Evolutionary conservation across 2,113 vertebrate genomes (phyloP), one percentile per base, ranked within the genome.

Genomic region (Anseranas semipalmata): DNA sequence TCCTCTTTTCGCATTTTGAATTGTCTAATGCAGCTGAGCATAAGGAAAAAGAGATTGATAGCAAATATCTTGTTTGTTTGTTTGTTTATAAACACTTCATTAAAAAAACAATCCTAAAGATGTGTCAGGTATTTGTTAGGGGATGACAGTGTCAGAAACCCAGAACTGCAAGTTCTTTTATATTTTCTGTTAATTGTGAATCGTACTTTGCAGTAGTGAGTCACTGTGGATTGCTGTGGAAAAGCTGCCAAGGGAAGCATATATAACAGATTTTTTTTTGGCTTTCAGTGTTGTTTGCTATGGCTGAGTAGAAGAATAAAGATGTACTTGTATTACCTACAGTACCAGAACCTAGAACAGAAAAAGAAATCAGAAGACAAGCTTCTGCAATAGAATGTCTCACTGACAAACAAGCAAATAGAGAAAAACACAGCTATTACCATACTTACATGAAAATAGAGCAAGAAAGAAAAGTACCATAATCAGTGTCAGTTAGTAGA

Each of bases 141-240:
- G 41, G 25, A 66, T 62, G 32, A 60, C 10, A 46, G 48, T 50
- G 53, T 39, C 35, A 79, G 86, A 87, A 87, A n/a, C 30, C 30
- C 68, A 75, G 67, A 74, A 73, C 71, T 96, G 75, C 75, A 63
- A 85, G 50, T 91, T 94, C 33, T 66, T 77, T 88, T 91, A 9
- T 80, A 35, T 83, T 85, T 97, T 92, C 60, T 91, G 35, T 87
- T 96, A 68, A 80, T 68, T 89, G 37, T 32, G 75, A 74, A 89
- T 67, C 9, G 10, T 56, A 79, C 25, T 91, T 85, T 81, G 89
- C 70, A 72, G 62, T 39, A 56, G 41, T 53, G 10, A 60, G n/a
- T 63, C 56, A 90, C 63, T 62, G 66, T 46, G 35, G 35, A 81
- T 22, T 85, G 46, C 39, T 74, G 56, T 60, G 46, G 76, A 75